Conservation (phyloP, 37 sponge, comb jelly and placozoan genomes). For the Oopsacas minuta region DNA sequence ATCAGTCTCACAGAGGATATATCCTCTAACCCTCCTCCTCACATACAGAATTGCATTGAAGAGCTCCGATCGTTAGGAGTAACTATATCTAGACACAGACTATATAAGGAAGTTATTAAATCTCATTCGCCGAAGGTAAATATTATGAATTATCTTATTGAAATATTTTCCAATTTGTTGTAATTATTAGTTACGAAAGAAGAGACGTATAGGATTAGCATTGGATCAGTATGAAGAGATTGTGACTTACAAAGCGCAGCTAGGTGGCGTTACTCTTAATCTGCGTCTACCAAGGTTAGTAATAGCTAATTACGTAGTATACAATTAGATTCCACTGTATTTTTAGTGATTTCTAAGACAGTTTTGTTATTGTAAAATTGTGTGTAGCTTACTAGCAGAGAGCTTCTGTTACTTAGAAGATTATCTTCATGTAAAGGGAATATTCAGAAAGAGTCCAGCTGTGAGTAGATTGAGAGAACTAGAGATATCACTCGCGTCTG, state of each 20-base stretch:
- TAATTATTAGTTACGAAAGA: background rate
- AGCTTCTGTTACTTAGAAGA: background rate
- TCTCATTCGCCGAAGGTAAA: background rate
- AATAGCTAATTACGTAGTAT: no score
- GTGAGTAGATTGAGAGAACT: conserved; percentile 3
- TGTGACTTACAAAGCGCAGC: background rate
- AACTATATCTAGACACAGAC: background rate
- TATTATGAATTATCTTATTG: no score
- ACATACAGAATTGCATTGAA: background rate
- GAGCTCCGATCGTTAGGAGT: background rate
- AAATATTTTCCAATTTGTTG: background rate
- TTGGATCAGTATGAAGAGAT: conserved; percentile 3
- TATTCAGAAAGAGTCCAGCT: conserved; percentile 9
- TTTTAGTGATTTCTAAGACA: background rate
- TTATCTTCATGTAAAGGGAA: background rate
- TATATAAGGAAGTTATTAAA: background rate
- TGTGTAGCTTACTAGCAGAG: background rate
- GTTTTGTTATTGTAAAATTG: background rate
- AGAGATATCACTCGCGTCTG: background rate
- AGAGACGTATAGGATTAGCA: background rate
- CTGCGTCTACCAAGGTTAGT: background rate
- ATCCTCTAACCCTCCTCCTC: background rate
- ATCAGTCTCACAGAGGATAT: background rate
- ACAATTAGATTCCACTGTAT: background rate
- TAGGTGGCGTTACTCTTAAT: background rate